Evolutionary conservation across 2,113 vertebrate species (phyloP).

Genomic region (Dendrocopos noguchii): DNA sequence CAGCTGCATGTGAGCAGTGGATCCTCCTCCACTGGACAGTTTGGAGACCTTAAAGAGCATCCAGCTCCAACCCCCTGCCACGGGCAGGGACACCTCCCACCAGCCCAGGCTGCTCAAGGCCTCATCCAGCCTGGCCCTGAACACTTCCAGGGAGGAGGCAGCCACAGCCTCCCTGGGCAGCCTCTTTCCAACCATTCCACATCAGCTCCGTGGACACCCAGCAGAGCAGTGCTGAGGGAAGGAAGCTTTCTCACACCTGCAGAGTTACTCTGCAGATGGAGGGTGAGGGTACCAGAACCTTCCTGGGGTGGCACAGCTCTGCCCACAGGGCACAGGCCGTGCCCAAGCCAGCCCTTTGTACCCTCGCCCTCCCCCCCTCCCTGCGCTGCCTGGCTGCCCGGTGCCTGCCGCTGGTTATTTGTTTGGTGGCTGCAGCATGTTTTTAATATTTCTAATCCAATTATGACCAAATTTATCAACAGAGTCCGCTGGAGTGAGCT

Average conservation of each 20-base stretch:
- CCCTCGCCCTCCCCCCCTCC: background rate
- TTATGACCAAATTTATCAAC: conserved; percentile 74
- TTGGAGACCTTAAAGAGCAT: no score
- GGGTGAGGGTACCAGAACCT: background rate
- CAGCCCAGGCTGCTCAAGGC: no score
- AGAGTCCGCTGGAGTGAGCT: conserved; percentile 67
- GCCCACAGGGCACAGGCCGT: fast-evolving
- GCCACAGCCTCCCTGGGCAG: no score
- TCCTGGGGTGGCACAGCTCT: fast-evolving
- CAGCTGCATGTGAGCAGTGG: fast-evolving
- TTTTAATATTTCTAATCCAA: conserved; percentile 71
- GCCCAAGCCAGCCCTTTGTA: background rate
- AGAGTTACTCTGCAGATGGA: fast-evolving
- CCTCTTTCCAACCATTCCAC: no score
- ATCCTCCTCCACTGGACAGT: no score
- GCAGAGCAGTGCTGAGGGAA: background rate
- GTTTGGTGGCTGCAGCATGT: conserved; percentile 39
- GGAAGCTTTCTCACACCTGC: background rate
- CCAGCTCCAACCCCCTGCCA: no score
- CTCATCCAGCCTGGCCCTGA: no score
- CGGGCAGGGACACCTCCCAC: no score
- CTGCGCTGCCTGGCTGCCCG: background rate
- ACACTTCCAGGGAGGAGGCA: no score
- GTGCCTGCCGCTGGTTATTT: conserved; percentile 22
- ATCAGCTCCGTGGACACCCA: fast-evolving